phyloP scores from a whole-genome alignment of 2,888 invertebrate species.

The Keiferia lycopersicella region DNA sequence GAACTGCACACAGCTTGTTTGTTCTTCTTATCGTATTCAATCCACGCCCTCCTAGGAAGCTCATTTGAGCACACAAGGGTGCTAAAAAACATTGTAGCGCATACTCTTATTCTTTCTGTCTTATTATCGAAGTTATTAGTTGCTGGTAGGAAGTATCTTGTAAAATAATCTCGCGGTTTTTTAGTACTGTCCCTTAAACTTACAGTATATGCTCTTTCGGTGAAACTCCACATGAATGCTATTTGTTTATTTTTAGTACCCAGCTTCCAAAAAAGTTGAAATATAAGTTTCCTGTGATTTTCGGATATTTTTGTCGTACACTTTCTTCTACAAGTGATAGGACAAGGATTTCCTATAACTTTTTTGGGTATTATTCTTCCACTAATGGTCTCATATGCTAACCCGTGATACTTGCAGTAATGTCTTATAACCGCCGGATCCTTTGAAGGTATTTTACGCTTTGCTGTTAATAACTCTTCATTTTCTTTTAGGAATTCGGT shows the following conservation, averaged over 20 bases:
- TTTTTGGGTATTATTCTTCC: conserved; percentile 16
- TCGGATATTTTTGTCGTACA: not conserved
- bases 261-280: conserved; percentile 11
- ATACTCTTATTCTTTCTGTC: conserved; percentile 6
- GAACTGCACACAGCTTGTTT: too few relatives aligned
- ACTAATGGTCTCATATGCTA: not conserved
- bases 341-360: conserved; percentile 3
- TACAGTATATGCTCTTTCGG: not conserved
- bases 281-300: conserved; percentile 1
- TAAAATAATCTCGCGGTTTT: not conserved
- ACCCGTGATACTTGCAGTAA: conserved; percentile 9
- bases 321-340: not conserved
- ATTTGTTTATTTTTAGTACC: conserved; percentile 5
- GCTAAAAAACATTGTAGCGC: conserved; percentile 13
- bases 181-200: not conserved
- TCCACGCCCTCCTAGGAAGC: not conserved
- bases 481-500: not conserved
- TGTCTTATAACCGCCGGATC: not conserved
- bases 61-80: not conserved
- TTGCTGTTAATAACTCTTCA: not conserved
- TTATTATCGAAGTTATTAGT: not conserved
- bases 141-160: conserved; percentile 2
- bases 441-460: not conserved
- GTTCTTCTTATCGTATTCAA: not conserved
- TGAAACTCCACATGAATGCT: not conserved